Percentiles rank a stretch among this genome's conserved stretches.
These are phyloP conservation scores for Cossypha niveicapilla DNA, from an alignment of 2,797 vertebrate species.

Conservation along the genomic window DNA sequence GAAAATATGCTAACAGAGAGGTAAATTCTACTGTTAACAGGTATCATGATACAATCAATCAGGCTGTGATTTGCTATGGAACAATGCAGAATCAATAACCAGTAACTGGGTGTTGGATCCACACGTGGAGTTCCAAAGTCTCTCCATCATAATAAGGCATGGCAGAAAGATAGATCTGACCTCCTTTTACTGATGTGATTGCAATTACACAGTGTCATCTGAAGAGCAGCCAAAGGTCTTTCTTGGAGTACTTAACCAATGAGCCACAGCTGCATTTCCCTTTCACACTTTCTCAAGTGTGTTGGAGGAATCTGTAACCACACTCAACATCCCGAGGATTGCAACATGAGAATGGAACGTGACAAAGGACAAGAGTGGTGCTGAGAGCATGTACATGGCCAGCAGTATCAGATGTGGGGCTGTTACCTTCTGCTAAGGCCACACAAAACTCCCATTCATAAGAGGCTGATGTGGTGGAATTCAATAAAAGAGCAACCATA, in stretches of 20 bases:
- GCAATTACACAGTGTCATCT: background rate
- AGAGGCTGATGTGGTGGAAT: background rate
- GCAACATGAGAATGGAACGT: background rate
- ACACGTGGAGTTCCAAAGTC: background rate
- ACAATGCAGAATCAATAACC: background rate
- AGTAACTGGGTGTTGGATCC: background rate
- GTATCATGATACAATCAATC: background rate
- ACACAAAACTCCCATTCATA: background rate
- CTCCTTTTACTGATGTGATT: background rate
- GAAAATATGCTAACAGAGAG: background rate
- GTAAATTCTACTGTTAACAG: background rate
- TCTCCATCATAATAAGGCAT: background rate
- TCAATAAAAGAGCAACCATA: background rate
- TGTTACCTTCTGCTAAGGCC: background rate
- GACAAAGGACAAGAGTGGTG: background rate
- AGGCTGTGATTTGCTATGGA: background rate
- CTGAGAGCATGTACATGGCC: rapidly evolving
- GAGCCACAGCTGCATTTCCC: background rate
- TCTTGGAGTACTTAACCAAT: background rate
- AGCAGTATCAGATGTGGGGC: background rate
- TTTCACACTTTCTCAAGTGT: background rate
- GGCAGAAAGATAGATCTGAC: background rate
- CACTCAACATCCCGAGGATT: background rate
- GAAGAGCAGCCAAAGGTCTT: background rate
- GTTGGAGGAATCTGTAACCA: background rate